Evolutionary conservation across 2,113 vertebrate genomes (phyloP), one percentile per base, ranked within the genome.

Genomic region (Pelobates fuscus): DNA sequence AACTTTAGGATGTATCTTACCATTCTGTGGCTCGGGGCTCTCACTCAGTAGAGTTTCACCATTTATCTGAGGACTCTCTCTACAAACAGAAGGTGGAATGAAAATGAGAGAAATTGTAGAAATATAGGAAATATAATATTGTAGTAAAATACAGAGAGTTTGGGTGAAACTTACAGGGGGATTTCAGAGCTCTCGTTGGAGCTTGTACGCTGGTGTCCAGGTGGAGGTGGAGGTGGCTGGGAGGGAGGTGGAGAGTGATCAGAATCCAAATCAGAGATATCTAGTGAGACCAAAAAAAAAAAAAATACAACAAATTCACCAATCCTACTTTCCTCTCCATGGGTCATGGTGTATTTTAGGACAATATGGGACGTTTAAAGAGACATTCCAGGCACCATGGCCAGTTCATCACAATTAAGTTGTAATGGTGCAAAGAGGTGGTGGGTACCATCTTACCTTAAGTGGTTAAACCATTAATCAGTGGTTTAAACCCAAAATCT

Each of bases 221-320:
- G 82, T 84, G 78, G 82, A 0, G 71, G 78, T 81, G 72, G 82
- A 76, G 6, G 37, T 78, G 78, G 77, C 18, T 3, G 78, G 17
- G 81, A 80, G n/a, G 87, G 85, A 0, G 81, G 86, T 0, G 25
- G 83, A 0, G 85, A 88, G 8, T 77, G 7, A 12, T 94, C 93
- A 0, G 90, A 92, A 18, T 89, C 87, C 0, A 98, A 82, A 77
- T 95, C 94, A 0, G 97, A 99, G 84, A 98, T 96, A 27, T 97
- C 97, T 99, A 84, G 2, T n/a, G n/a, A 14, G 25, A 3, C 8
- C 80, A 2, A 60, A 52, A 41, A 68, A 21, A 3, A 24, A n/a
- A 20, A 27, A 11, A 25, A 25, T 24, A 44, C 20, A 23, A 18
- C 44, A 49, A 14, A 10, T 37, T 37, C 32, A 6, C 5, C 32